These are phyloP conservation scores for Perizoma affinitatum DNA, from an alignment of 2,888 invertebrate species.

Conservation along the genomic window DNA sequence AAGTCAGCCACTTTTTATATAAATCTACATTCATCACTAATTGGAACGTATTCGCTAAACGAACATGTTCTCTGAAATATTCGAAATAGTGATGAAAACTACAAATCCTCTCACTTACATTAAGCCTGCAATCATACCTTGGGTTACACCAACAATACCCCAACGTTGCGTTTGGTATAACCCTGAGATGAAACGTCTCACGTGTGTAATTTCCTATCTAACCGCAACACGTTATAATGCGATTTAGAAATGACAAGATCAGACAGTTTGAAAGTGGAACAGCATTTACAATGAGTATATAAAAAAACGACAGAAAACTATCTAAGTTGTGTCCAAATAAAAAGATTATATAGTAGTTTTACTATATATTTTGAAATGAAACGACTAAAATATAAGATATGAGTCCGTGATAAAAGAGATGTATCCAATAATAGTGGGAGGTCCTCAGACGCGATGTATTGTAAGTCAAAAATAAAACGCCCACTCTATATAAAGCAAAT, in stretches of 20 bases:
- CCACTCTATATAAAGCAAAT: constrained; percentile 37
- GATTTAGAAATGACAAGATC: constrained; percentile 15
- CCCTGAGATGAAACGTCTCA: constrained; percentile 30
- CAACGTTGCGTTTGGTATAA: constrained; percentile 21
- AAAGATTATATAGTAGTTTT: too few species aligned
- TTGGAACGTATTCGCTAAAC: constrained; percentile 16
- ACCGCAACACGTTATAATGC: constrained; percentile 22
- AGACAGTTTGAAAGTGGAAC: constrained; percentile 14
- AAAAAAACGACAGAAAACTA: neutral
- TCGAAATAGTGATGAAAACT: constrained; percentile 9
- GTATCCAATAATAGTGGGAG: constrained; percentile 34
- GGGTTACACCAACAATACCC: constrained; percentile 25
- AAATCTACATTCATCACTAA: neutral
- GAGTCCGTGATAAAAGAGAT: constrained; percentile 27
- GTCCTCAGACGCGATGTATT: constrained; percentile 36
- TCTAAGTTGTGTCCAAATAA: neutral
- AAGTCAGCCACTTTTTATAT: too few species aligned
- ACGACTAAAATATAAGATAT: constrained; percentile 12
- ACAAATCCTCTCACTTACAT: constrained; percentile 28
- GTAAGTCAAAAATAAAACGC: constrained; percentile 40
- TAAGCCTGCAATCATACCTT: constrained; percentile 26
- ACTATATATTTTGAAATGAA: too few species aligned
- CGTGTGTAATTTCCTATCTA: constrained; percentile 28
- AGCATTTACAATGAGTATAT: neutral
- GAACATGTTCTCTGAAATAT: constrained; percentile 4